Base-by-base conservation (phyloP, 2,113 vertebrate species). In the Sialia sialis region DNA sequence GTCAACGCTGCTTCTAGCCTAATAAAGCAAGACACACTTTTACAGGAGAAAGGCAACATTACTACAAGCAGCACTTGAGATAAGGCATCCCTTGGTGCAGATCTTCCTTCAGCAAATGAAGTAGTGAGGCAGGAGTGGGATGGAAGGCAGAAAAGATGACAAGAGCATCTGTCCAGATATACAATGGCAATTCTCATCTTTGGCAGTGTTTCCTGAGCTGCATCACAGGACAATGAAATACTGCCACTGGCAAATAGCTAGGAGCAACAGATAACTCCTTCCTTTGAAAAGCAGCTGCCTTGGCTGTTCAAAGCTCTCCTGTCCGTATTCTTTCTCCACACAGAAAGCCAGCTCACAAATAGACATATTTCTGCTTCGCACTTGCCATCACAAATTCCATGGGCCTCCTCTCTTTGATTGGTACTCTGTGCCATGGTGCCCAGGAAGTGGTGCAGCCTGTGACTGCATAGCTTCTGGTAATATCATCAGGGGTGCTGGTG, bases 41-140 rank as follows among this genome's bases (percentile, higher is more conserved):
- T 52, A 58, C 4, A 32, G 14, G 14, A 29, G 12, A 80, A 80
- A 44, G 55, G 17, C 6, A 49, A 14, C 0, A 4, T 10, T n/a
- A 39, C 17, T 13, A 32, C 5, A 15, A 81, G 18, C 19, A 56
- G 38, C 2, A 4, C 20, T 58, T 54, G 17, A 67, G 12, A 10
- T 10, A 54, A 29, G 20, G 13, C 23, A 39, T 9, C 12, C 46
- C 20, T 29, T 0, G 0, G 10, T 30, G 21, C 30, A 66, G 36
- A 20, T 60, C 58, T 41, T 91, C 59, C 18, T 64, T 51, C 49
- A 64, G 38, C 3, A 2, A 72, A 80, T 9, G 5, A 77, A 68
- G 8, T 12, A 62, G 0, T n/a, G 0, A 52, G 30, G 44, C 34
- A 74, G 59, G 10, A 70, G 43, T 1, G 2, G 30, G 51, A 80